These are phyloP conservation scores for Trissolcus basalis DNA, from an alignment of 1,140 invertebrate genomes.

Conservation along the genomic window DNA sequence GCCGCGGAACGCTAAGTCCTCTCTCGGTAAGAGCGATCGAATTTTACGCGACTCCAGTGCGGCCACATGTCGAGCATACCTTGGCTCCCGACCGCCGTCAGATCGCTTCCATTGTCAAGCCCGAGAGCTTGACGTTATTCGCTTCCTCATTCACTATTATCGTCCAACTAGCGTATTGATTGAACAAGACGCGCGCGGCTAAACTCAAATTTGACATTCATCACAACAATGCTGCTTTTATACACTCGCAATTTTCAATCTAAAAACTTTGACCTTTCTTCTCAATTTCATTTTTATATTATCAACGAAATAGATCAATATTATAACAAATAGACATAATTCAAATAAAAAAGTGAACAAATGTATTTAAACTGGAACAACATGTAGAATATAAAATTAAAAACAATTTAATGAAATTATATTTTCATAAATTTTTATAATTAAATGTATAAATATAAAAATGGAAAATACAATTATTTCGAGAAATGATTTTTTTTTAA, in stretches of 20 bases:
- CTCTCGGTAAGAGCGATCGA: constrained; percentile 47
- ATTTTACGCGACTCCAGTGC: constrained; percentile 58
- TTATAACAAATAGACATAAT: too few relatives aligned
- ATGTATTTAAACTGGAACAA: too few relatives aligned
- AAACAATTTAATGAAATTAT: too few relatives aligned
- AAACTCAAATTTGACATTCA: constrained; percentile 17
- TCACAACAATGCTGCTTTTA: constrained; percentile 3
- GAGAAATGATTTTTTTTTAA: too few relatives aligned
- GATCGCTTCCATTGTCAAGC: constrained; percentile 45
- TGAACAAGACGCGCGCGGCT: background rate
- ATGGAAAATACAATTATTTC: too few relatives aligned
- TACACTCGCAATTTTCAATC: constrained; percentile 1
- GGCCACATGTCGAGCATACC: constrained; percentile 67
- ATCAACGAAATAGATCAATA: too few relatives aligned
- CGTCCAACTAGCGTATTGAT: constrained; percentile 14
- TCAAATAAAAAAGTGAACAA: too few relatives aligned
- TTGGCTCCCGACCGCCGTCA: constrained; percentile 36
- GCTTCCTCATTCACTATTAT: constrained; percentile 34
- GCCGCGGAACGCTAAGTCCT: constrained; percentile 60
- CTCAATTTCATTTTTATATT: too few relatives aligned
- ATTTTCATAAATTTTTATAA: too few relatives aligned
- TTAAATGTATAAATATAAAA: too few relatives aligned
- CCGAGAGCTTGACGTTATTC: constrained; percentile 44
- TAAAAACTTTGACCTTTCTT: too few relatives aligned
- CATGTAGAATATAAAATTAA: too few relatives aligned